Conservation (phyloP, 1,140 invertebrate genomes). For the Sinonovacula constricta region DNA sequence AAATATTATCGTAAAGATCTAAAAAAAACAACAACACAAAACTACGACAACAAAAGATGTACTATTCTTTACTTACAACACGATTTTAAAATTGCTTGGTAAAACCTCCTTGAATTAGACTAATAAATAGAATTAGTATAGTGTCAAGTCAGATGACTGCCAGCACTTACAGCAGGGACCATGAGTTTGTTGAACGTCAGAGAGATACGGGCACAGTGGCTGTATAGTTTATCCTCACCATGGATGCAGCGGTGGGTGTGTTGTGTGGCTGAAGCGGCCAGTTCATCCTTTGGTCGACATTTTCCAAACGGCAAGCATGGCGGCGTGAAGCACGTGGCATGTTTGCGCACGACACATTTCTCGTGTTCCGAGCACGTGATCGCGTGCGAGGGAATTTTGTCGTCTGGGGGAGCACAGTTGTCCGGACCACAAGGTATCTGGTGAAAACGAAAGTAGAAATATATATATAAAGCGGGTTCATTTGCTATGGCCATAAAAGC, state of each 20-base stretch:
- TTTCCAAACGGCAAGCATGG: slow-evolving; percentile 89
- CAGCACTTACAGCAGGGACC: slow-evolving; percentile 77
- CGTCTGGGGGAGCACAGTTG: slow-evolving; percentile 73
- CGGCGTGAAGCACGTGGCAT: slow-evolving; percentile 85
- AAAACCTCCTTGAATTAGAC: too few species aligned
- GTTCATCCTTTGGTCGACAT: slow-evolving; percentile 86
- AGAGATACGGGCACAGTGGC: slow-evolving; percentile 87
- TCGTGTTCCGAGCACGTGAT: slow-evolving; percentile 66
- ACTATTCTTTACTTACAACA: not conserved
- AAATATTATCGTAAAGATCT: too few species aligned
- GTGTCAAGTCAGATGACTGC: too few species aligned
- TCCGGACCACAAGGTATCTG: slow-evolving; percentile 77
- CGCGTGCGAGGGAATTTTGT: slow-evolving; percentile 67
- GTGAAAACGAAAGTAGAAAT: not conserved
- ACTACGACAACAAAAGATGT: not conserved
- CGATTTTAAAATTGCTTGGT: too few species aligned
- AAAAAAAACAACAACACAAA: not conserved
- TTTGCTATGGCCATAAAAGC: too few species aligned
- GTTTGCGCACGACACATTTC: slow-evolving; percentile 70
- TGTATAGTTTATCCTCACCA: slow-evolving; percentile 84
- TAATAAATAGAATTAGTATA: too few species aligned
- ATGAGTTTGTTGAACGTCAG: slow-evolving; percentile 85
- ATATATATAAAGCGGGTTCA: too few species aligned
- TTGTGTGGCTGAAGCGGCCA: slow-evolving; percentile 86
- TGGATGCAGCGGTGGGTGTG: slow-evolving; percentile 84